Percentiles rank a stretch among this genome's conserved stretches.
Evolutionary conservation across 2,797 vertebrate genomes (phyloP).

Genomic region (Eulemur coronatus): DNA sequence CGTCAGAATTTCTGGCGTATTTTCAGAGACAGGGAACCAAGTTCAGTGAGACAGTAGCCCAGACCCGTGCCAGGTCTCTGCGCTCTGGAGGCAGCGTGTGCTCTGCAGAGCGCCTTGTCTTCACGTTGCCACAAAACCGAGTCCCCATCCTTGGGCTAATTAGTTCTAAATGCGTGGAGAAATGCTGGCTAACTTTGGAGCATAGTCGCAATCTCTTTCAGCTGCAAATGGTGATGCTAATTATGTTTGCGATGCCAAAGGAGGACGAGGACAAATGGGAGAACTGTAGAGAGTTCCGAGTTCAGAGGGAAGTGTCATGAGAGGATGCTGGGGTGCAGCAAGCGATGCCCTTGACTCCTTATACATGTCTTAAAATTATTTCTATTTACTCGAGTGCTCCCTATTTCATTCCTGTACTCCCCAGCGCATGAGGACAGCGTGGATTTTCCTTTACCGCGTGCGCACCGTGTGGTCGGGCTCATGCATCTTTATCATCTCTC

Average conservation of each 20-base stretch:
- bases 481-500: background rate
- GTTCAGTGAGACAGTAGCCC: background rate
- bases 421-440: background rate
- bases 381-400: background rate
- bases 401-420: constrained; percentile 6
- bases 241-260: background rate
- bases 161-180: background rate
- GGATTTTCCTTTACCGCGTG: background rate
- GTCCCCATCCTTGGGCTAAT: background rate
- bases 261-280: background rate
- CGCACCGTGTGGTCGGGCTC: background rate
- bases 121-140: background rate
- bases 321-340: background rate
- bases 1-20: background rate
- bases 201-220: background rate
- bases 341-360: background rate
- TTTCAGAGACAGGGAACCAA: background rate
- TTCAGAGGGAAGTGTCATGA: background rate
- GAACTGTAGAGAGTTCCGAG: background rate
- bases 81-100: fast-evolving
- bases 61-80: background rate
- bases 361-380: background rate
- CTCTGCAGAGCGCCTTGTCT: background rate
- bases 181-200: background rate
- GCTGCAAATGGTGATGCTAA: background rate